Base-by-base conservation (phyloP, 2,797 vertebrate genomes). In the Australoheros facetus region DNA sequence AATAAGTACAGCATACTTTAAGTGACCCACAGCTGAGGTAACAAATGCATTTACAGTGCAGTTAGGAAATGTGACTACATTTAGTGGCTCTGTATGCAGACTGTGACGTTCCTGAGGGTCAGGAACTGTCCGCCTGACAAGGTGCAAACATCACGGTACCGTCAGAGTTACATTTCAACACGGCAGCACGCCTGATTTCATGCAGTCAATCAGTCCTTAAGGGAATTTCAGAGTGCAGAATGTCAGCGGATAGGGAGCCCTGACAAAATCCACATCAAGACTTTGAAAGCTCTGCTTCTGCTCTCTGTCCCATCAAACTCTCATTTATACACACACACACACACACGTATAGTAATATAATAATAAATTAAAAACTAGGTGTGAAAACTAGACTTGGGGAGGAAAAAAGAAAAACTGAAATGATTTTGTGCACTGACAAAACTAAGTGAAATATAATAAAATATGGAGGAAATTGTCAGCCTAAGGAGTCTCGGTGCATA, bases 131-230 rank as follows among this genome's bases (percentile, higher is more conserved):
- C 9, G 3, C 0, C n/a, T 6, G 23, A 66, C 23, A 64, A 23
- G 39, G 0, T 6, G 21, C 8, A 4, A 64, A 45, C 14, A 64
- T 45, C 21, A 45, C 7, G 4, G 39, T 37, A 42, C 37, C 42
- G 23, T 64, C 60, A 42, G 39, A 11, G 21, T 9, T 64, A 64
- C 21, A 66, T 10, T 64, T 64, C 28, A 66, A 45, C 60, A 64
- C 11, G 0, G 21, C 19, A 28, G 4, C 23, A 7, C 1, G 14
- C 42, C 42, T 26, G 60, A 64, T 45, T 64, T 64, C 4, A 23
- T 64, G 8, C 14, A 17, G 21, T 64, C 21, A 0, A 17, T 4
- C 1, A 3, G 60, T 4, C 37, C 39, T 64, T 64, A 26, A 64
- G 39, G 60, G 21, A 64, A 45, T 26, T 64, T 64, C 60, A 45